Base-by-base conservation (phyloP, 2,797 vertebrate genomes). In the Anolis apletophallus region DNA sequence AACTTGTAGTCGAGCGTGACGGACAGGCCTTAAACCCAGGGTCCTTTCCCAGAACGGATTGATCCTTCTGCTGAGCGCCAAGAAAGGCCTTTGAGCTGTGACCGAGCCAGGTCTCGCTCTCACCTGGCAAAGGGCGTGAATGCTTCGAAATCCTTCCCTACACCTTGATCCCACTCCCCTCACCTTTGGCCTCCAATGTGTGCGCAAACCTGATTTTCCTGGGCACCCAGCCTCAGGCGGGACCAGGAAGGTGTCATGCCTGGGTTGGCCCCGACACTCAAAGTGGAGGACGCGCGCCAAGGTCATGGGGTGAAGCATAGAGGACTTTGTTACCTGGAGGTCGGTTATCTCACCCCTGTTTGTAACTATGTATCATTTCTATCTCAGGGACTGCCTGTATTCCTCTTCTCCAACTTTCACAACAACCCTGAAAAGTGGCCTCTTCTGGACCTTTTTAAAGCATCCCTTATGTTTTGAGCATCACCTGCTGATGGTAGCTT, bases 91-190 rank as follows among this genome's bases (percentile, higher is more conserved):
- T 55, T 76, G 59, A 14, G 34, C 80, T 76, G 50, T 17, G 50
- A 78, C 85, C 64, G 5, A 0, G 0, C 21, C 7, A 29, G 72
- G 10, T 54, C 0, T 0, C 64, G 80, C 0, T 26, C 59, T 10
- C 8, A 12, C 29, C 67, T 9, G 0, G 67, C 77, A 50, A 73
- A 36, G 6, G 87, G 1, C 64, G 0, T 0, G 75, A 84, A 73
- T 74, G 12, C 82, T 69, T 23, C 87, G 75, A 80, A 77, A 6
- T 34, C n/a, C 6, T 14, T 77, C 6, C 50, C 74, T n/a, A n/a
- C 52, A 8, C 69, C 76, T 86, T 89, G 36, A 72, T 11, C 71
- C 36, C 3, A 40, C 34, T 36, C 3, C 19, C 2, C 32, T 5
- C 7, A 21, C 36, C 16, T 36, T 40, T 23, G 23, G 71, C 34